Percentiles rank a stretch among this genome's conserved stretches.
These are phyloP conservation scores for Machimus rusticus DNA, from an alignment of 2,888 invertebrate species.

Conservation along the genomic window DNA sequence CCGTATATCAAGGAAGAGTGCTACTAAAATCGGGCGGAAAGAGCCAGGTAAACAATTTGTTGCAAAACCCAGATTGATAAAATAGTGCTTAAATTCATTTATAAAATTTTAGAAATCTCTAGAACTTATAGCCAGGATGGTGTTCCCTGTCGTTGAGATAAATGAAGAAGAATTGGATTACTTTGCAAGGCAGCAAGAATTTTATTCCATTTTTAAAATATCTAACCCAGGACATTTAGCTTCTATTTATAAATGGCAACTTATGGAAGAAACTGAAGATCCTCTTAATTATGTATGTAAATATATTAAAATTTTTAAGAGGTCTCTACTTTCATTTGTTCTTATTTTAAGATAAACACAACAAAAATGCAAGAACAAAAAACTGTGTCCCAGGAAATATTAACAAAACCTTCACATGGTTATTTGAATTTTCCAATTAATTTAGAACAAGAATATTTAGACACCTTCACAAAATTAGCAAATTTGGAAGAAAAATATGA, in stretches of 20 bases:
- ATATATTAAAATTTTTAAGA: too few relatives aligned
- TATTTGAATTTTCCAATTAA: background rate
- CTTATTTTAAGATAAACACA: background rate
- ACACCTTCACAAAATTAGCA: background rate
- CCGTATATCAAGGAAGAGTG: conserved; percentile 35
- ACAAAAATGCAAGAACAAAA: background rate
- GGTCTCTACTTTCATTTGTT: too few relatives aligned
- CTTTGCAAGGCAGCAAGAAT: conserved; percentile 15
- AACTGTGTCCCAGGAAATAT: background rate
- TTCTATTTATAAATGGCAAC: conserved; percentile 34
- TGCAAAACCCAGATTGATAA: background rate
- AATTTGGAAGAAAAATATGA: conserved; percentile 3
- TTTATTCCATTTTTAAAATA: conserved; percentile 16
- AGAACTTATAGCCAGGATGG: background rate
- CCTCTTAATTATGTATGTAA: background rate
- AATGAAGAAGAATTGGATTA: background rate
- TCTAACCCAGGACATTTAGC: conserved; percentile 28
- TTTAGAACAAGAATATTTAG: conserved; percentile 24
- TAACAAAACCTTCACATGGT: background rate
- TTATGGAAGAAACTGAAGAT: background rate
- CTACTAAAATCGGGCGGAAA: background rate
- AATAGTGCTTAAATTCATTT: background rate
- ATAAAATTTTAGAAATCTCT: conserved; percentile 19
- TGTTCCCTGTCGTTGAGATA: conserved; percentile 18
- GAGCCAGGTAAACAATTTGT: background rate